Evolutionary conservation across 2,888 invertebrate genomes (phyloP), one percentile per base, ranked within the genome.

Genomic region (Saturnia pavonia): DNA sequence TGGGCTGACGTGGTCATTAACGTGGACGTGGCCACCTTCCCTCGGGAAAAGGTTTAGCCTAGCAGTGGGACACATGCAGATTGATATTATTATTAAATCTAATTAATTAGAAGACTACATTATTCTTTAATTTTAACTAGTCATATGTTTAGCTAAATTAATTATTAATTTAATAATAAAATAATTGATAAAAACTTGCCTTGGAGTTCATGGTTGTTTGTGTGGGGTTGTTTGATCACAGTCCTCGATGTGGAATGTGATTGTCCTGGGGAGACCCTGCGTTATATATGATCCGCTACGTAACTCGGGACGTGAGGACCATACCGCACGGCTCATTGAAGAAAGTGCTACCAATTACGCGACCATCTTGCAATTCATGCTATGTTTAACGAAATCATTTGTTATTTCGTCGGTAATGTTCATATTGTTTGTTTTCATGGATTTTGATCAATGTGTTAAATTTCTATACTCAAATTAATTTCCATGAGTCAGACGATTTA

Each of bases 181-280:
- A 54, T 54, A 22, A 11, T 22, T n/a, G 9, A 22, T 14, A n/a
- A 60, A 69, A 54, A 40, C 88, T 88, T 76, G 94, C 94, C 92
- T 93, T 94, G 92, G 86, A 87, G 90, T 91, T 88, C 94, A 94
- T 94, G 88, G 90, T 86, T 90, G 85, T 85, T 74, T 74, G 86
- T 83, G 85, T 91, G 84, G 88, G 84, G 84, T 85, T 79, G 85
- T 86, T 81, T 86, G 86, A 74, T 82, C 89, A 89, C 88, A 85
- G 88, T 88, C 88, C 87, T 86, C 87, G 81, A 78, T 77, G 82
- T 80, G 89, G 88, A 92, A 88, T 93, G 92, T 90, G 85, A 73
- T 79, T 76, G 77, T 81, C 83, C 82, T 78, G 77, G 78, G 81
- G 74, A 76, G 77, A 76, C 76, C 51, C 76, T 79, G 83, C 88